Evolutionary conservation across 2,888 invertebrate species (phyloP), one percentile per base, ranked within the genome.

Genomic region (Drosophila putrida): DNA sequence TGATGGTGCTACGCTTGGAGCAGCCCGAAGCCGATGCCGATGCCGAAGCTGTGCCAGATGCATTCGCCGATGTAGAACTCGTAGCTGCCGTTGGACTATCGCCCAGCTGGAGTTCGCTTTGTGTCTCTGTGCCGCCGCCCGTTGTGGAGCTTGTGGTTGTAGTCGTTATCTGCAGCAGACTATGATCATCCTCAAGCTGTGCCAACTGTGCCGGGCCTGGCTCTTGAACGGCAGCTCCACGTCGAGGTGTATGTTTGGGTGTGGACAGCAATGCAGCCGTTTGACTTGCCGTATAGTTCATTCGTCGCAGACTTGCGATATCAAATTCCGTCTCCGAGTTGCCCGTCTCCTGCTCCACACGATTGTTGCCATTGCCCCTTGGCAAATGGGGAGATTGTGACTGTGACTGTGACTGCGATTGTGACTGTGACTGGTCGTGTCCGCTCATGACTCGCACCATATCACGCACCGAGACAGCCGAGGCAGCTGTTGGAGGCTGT

Each of bases 351-450:
- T 94, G 78, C 94, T 71, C 55, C 44, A 31, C 47, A 92, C 85
- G 95, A 25, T 43, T 76, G 35, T 95, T 96, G 2, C 96, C 96
- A 92, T 96, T 97, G n/a, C 95, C 95, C 50, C 95, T 93, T 0
- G 39, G 25, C 44, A 43, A 35, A 1, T 35, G 9, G 0, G 8
- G 46, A 1, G n/a, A 38, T 11, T 13, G 55, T 9, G 53, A 10
- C 10, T 60, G 55, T 4, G 44, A 33, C 6, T 28, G 59, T 4
- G 61, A 31, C n/a, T 31, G 59, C 4, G 61, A 31, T 10, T 31
- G 38, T 8, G 53, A 35, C 13, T 13, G 53, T 4, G 55, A 10
- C 11, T 62, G 59, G 4, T 96, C 96, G 62, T 91, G 92, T 0
- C 90, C 91, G 0, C 95, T 95, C 90, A 96, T 95, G 0, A 95